These are phyloP conservation scores for Leucophenga varia DNA, from an alignment of 1,140 invertebrate genomes.

Conservation along the genomic window DNA sequence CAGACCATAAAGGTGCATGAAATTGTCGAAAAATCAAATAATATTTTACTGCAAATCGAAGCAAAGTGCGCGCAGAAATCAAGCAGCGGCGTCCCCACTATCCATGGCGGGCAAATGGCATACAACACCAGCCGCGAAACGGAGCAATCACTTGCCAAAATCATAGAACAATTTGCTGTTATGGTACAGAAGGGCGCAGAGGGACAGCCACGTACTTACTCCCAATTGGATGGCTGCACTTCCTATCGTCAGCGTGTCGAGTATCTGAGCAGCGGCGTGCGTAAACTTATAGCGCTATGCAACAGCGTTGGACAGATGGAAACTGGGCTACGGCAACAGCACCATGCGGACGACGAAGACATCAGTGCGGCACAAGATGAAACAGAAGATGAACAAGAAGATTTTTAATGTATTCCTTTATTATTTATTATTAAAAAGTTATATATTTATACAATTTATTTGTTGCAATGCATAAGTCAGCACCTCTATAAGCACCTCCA, in stretches of 20 bases:
- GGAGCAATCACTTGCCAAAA: slow-evolving; percentile 25
- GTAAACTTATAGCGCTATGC: slow-evolving; percentile 36
- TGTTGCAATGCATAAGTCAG: slow-evolving; percentile 34
- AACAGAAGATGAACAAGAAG: slow-evolving; percentile 5
- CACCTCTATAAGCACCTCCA: slow-evolving; percentile 35
- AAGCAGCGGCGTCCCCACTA: neutral
- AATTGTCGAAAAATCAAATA: slow-evolving; percentile 42
- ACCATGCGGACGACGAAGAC: slow-evolving; percentile 8
- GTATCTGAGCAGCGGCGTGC: slow-evolving; percentile 27
- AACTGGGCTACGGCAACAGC: slow-evolving; percentile 11
- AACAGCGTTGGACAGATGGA: slow-evolving; percentile 30
- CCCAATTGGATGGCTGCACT: slow-evolving; percentile 18
- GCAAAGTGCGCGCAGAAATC: slow-evolving; percentile 14
- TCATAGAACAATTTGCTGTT: slow-evolving; percentile 31
- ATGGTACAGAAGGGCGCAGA: slow-evolving; percentile 15
- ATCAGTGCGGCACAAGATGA: too few relatives aligned
- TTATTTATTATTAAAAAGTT: slow-evolving; percentile 2
- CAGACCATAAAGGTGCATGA: slow-evolving; percentile 30
- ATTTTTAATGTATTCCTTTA: neutral
- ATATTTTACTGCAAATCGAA: slow-evolving; percentile 37
- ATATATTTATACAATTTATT: slow-evolving; percentile 16
- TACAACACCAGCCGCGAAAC: slow-evolving; percentile 25
- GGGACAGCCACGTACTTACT: slow-evolving; percentile 3
- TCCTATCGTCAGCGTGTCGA: slow-evolving; percentile 27
- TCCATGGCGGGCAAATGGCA: slow-evolving; percentile 4